A percentile compares a stretch with the other conserved stretches of the same genome.
These are phyloP conservation scores for Scylla paramamosain DNA, from an alignment of 1,140 invertebrate species.

Conservation along the genomic window DNA sequence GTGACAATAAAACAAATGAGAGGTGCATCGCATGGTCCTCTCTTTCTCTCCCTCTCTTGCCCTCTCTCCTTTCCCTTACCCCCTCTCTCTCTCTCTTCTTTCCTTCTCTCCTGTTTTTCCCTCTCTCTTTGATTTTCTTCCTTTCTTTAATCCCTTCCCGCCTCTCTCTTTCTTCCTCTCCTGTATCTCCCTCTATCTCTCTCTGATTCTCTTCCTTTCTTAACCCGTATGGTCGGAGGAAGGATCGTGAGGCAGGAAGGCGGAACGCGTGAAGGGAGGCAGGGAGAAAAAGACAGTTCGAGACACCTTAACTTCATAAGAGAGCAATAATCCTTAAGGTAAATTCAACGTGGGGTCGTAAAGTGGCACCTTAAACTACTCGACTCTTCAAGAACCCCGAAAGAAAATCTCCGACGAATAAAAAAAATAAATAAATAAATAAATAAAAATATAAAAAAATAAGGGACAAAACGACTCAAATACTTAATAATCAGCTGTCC, in stretches of 20 bases:
- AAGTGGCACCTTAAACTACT: background rate
- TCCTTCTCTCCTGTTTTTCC: no score
- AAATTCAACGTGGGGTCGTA: background rate
- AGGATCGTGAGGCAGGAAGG: background rate
- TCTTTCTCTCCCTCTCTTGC: background rate
- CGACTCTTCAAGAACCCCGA: background rate
- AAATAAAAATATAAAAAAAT: background rate
- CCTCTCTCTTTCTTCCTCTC: background rate
- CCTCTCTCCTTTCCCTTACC: background rate
- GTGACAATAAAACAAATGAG: slow-evolving; percentile 49
- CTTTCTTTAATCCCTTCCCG: no score
- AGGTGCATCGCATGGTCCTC: background rate
- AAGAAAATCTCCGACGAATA: background rate
- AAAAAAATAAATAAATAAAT: background rate
- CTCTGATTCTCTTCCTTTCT: background rate
- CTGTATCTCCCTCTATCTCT: background rate
- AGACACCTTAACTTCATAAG: background rate
- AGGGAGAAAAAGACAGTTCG: background rate
- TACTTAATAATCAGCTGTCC: background rate
- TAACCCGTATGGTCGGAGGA: background rate
- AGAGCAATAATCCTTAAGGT: background rate
- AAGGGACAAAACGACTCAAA: no score
- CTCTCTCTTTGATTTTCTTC: no score
- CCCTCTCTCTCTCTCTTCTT: background rate
- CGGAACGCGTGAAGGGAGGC: background rate